Evolutionary conservation across 2,888 invertebrate species (phyloP), one percentile per base, ranked within the genome.

Genomic region (Ochropacha duplaris): DNA sequence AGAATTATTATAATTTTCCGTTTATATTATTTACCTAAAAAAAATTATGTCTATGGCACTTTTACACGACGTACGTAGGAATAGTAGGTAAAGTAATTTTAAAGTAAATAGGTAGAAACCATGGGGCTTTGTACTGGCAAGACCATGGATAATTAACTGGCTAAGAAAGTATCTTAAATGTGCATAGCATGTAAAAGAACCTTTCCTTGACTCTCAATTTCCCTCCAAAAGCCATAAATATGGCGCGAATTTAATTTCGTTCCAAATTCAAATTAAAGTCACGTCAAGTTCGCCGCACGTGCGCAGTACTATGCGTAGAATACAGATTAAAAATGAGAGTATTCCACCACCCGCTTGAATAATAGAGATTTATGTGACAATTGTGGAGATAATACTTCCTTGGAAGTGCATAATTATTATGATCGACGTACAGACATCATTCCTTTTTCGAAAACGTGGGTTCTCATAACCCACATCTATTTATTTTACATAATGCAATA

Each of bases 201-300:
- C 68, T 62, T 76, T 76, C 71, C 74, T 71, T 69, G 72, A 78
- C 78, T 76, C 82, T 78, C 80, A 74, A 82, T 87, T 88, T 87
- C 87, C 83, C 84, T 81, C 78, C 73, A 78, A 86, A 84, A 80
- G 81, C 83, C 86, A 89, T 89, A 89, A 89, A 88, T 88, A 88
- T 87, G 88, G 87, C 81, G 84, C 84, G 83, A 84, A 87, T 87
- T 88, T 88, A 87, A 90, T 90, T 90, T 86, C 78, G 84, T 84
- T 84, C 84, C 76, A 83, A 87, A 88, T 87, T 89, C 86, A 87
- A 88, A 90, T 90, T 87, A 86, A 79, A 88, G 84, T 88, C 88
- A 85, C 88, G 87, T 88, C 83, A 88, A 84, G 82, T 81, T 77
- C 67, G 65, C 66, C 76, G 87, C 86, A 87, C 89, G 89, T 88